These are phyloP conservation scores for Heliconius hortense DNA, from an alignment of 2,888 invertebrate species.

Conservation along the genomic window DNA sequence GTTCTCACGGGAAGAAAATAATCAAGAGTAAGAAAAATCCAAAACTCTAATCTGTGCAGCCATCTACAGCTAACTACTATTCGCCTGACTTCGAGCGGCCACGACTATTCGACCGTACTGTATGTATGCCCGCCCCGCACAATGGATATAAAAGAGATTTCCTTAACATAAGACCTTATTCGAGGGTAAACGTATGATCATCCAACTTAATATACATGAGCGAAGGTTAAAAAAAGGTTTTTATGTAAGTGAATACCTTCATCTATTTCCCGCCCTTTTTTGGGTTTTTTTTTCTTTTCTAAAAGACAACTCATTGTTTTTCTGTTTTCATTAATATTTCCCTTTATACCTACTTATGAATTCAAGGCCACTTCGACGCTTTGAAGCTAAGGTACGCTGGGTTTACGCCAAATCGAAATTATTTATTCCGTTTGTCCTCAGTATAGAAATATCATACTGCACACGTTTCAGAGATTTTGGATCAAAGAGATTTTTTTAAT, in stretches of 20 bases:
- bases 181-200: conserved; percentile 31
- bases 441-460: too few relatives aligned
- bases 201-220: conserved; percentile 29
- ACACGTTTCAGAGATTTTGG: too few relatives aligned
- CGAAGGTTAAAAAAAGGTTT: conserved; percentile 28
- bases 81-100: too few relatives aligned
- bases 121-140: conserved; percentile 21
- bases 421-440: too few relatives aligned
- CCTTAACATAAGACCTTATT: conserved; percentile 34
- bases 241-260: conserved; percentile 14
- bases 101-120: not conserved
- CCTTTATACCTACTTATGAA: too few relatives aligned
- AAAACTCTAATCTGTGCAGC: not conserved
- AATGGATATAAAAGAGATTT: conserved; percentile 34
- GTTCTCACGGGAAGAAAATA: not conserved
- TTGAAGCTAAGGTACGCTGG: too few relatives aligned
- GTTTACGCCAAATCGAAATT: too few relatives aligned
- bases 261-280: not conserved
- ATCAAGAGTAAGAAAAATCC: not conserved
- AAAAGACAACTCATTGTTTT: not conserved
- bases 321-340: not conserved
- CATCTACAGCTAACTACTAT: not conserved
- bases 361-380: too few relatives aligned
- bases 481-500: too few relatives aligned
- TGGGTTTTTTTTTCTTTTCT: not conserved